Evolutionary conservation across 2,113 vertebrate species (phyloP), one percentile per base, ranked within the genome.

Genomic region (Ranitomeya imitator): DNA sequence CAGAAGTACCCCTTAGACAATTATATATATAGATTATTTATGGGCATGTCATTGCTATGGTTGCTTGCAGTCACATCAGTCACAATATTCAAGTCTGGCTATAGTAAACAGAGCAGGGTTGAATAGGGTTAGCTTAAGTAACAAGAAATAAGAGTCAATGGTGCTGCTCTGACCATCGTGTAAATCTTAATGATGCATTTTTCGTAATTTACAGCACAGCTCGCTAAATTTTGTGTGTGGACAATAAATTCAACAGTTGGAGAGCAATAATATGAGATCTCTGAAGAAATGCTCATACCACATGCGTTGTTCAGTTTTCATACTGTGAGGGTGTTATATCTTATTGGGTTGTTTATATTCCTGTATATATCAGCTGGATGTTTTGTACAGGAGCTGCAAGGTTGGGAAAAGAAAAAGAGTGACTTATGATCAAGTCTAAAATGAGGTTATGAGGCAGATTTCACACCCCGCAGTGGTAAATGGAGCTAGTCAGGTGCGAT

Each of bases 401-500:
- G 14, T 12, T 26, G 11, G 5, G 23, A 81, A 18, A 59, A 59
- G 9, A 51, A 45, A 63, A 51, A 12, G 26, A 21, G 19, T 83
- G 80, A 83, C 59, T 82, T 82, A 65, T 65, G 80, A 83, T 83
- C 80, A 65, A 83, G 19, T 83, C 60, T 65, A 61, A 45, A 83
- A 83, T 51, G 19, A 83, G 60, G 80, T 63, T 37, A 52, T 0
- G 37, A 31, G 60, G 18, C 60, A 65, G 37, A 65, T 31, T 52
- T 83, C 59, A 65, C 60, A 65, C 26, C 60, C 59, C 2, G 26
- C 37, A 13, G 59, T 83, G 37, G 9, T 63, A 83, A 83, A 83
- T 83, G 37, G 31, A 83, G 80, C 31, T 45, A 83, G 80, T 83
- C 80, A 83, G 60, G 31, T 83, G 60, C 60, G 18, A 83, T 83